These are phyloP conservation scores for Nephila pilipes DNA, from an alignment of 1,140 invertebrate species.

Conservation along the genomic window DNA sequence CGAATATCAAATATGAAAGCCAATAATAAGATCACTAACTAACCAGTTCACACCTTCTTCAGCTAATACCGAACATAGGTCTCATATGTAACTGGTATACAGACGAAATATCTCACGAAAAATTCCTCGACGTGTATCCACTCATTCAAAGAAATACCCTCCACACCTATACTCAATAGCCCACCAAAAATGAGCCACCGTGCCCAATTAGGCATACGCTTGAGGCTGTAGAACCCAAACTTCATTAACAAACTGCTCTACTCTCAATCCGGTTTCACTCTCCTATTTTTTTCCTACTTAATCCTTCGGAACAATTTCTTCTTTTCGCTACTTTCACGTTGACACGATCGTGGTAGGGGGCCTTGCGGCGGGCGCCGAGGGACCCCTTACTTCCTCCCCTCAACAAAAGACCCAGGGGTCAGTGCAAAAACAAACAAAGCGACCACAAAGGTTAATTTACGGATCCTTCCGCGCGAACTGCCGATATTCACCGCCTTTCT, in stretches of 20 bases:
- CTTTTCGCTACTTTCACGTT: constrained; percentile 48
- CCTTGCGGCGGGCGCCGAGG: constrained; percentile 37
- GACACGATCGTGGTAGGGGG: constrained; percentile 65
- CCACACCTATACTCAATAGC: not conserved
- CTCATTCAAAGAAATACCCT: not conserved
- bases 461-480: constrained; percentile 54
- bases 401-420: constrained; percentile 70
- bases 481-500: constrained; percentile 27
- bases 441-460: constrained; percentile 72
- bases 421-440: constrained; percentile 70
- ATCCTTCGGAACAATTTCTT: not conserved
- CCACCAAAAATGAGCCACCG: not conserved
- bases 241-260: constrained; percentile 55
- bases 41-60: no score
- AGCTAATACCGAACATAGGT: not conserved
- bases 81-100: not conserved
- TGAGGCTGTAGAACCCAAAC: constrained; percentile 12
- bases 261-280: constrained; percentile 52
- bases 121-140: not conserved
- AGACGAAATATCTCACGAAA: not conserved
- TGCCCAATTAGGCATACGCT: constrained; percentile 2
- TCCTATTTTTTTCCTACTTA: constrained; percentile 12
- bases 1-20: no score
- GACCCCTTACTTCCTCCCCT: constrained; percentile 8
- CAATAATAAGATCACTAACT: no score